A percentile compares a stretch with the other conserved stretches of the same genome.
These are phyloP conservation scores for Marmota monax DNA, from an alignment of 2,113 vertebrate genomes.

Conservation along the genomic window DNA sequence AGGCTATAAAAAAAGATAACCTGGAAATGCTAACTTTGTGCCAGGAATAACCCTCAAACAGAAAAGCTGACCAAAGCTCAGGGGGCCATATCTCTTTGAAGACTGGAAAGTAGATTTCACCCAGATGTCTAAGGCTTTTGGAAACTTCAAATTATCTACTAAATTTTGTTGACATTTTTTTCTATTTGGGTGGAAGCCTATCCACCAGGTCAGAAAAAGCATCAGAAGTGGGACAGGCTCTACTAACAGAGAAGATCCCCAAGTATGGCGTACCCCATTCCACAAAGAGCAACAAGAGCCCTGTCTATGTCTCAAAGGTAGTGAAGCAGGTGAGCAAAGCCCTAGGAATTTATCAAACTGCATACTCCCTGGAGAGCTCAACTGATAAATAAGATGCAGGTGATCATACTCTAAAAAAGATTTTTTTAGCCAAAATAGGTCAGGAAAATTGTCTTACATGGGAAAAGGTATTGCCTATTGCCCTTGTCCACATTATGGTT, in stretches of 20 bases:
- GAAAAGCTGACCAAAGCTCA: background rate
- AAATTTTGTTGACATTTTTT: background rate
- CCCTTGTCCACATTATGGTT: too few relatives aligned
- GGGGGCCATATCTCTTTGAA: background rate
- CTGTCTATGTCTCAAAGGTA: too few relatives aligned
- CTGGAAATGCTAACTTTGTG: background rate
- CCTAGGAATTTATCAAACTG: too few relatives aligned
- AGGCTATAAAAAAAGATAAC: background rate
- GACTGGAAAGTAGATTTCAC: background rate
- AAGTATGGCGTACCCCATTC: background rate
- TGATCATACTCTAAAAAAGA: too few relatives aligned
- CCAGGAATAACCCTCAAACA: background rate
- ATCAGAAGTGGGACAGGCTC: too few relatives aligned
- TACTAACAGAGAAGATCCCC: background rate
- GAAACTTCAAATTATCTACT: background rate
- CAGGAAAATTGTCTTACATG: too few relatives aligned
- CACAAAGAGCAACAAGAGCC: background rate
- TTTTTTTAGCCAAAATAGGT: too few relatives aligned
- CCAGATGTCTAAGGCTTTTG: background rate
- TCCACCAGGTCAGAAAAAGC: background rate
- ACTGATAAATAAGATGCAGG: too few relatives aligned
- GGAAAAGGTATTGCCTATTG: too few relatives aligned
- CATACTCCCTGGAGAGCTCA: too few relatives aligned
- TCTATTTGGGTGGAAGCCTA: background rate
- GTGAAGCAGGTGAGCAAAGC: too few relatives aligned